Base-by-base conservation (phyloP, 2,113 vertebrate species). In the Hippocampus comes region DNA sequence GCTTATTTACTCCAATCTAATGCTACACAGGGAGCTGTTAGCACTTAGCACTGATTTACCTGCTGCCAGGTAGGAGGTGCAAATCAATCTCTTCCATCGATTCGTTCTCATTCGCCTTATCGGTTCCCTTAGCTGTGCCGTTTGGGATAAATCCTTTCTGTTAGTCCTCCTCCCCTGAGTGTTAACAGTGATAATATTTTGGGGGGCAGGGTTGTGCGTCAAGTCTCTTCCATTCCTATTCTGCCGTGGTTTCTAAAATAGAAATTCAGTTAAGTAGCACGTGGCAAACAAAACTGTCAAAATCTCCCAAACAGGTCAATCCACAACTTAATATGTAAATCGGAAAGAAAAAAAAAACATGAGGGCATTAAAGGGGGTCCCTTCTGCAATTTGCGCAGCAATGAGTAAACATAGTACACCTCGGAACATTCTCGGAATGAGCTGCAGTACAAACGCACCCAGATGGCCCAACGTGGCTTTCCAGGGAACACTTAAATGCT, bases 31-130 rank as follows among this genome's bases (percentile, higher is more conserved):
- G 41, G 12, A 2, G n/a, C 55, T 25, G 30, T 56, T 43, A 53
- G 60, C 9, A 9, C 38, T 55, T 60, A 42, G 65, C 34, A 23
- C 48, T 63, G 68, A 30, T 55, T 68, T 34, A 63, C 56, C 65
- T 63, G 43, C 76, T 27, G 72, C 67, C 49, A 5, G 71, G 25
- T 46, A 63, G 57, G 48, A 66, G 68, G 72, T 63, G 72, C 18
- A n/a, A 70, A 72, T 78, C 67, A 43, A 42, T 67, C 61, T 18
- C 43, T 5, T 71, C 27, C 46, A 21, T n/a, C 9, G 43, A 17
- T 17, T 20, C 34, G 10, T 17, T 34, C 46, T 25, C 20, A 3
- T 30, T 27, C 9, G 9, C 51, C n/a, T 65, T 55, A 72, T 69
- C 75, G 30, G 49, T 17, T n/a, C 48, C 51, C 53, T 25, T 57